Evolutionary conservation across 2,888 invertebrate genomes (phyloP).

Genomic region (Leptinotarsa rubiginosa): DNA sequence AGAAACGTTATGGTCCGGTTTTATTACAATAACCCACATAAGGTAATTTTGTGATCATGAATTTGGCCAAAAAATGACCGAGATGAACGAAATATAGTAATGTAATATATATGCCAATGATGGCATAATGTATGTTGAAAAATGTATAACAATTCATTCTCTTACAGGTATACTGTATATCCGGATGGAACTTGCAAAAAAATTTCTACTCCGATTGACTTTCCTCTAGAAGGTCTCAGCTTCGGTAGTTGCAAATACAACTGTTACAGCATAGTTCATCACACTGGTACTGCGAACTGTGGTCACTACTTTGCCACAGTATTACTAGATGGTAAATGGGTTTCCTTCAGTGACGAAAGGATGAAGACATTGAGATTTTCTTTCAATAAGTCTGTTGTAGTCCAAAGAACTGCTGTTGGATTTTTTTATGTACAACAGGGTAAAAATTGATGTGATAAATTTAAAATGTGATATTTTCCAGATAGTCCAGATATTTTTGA

Average conservation of each 20-base stretch:
- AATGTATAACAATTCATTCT: not conserved
- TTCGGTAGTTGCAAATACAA: constrained; percentile 73
- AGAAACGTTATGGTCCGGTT: too few species aligned
- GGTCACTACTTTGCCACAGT: constrained; percentile 96
- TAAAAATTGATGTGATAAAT: constrained; percentile 12
- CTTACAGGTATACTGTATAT: constrained; percentile 31
- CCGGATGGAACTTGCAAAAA: constrained; percentile 40
- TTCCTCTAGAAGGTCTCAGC: constrained; percentile 53
- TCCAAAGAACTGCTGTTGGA: constrained; percentile 35
- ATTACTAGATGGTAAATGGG: constrained; percentile 72
- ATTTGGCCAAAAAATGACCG: too few species aligned
- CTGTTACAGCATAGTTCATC: constrained; percentile 89
- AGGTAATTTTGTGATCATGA: too few species aligned
- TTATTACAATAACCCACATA: too few species aligned
- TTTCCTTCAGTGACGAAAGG: constrained; percentile 88
- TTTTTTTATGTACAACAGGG: constrained; percentile 39
- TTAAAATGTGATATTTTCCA: constrained; percentile 4
- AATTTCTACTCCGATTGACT: constrained; percentile 47
- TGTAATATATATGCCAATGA: too few species aligned
- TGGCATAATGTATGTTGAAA: too few species aligned
- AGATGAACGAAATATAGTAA: too few species aligned
- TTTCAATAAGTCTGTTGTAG: constrained; percentile 31
- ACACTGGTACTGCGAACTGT: constrained; percentile 89
- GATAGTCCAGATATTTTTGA: constrained; percentile 32
- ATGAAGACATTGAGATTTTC: constrained; percentile 31